Evolutionary conservation across 2,888 invertebrate species (phyloP).

Genomic region (Pristionchus maxplancki): DNA sequence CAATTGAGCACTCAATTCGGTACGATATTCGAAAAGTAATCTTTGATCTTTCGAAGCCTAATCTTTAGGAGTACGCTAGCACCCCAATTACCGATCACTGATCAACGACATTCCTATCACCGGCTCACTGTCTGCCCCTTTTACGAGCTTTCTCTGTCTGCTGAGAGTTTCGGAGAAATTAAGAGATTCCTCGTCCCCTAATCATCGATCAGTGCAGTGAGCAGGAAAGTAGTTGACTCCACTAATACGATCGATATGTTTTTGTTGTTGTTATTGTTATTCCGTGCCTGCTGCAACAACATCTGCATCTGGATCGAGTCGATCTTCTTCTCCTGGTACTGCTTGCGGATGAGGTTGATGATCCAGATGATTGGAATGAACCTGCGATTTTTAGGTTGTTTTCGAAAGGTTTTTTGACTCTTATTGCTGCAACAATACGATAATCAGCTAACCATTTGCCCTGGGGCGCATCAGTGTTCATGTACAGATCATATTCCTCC

Average conservation of each 20-base stretch:
- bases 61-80: too few relatives aligned
- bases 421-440: too few relatives aligned
- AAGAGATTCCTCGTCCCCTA: not conserved
- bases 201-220: not conserved
- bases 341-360: conserved; percentile 78
- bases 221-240: not conserved
- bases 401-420: too few relatives aligned
- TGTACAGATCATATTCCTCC: conserved; percentile 79
- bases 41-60: too few relatives aligned
- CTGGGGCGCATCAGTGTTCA: conserved; percentile 79
- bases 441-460: conserved; percentile 78
- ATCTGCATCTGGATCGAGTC: conserved; percentile 78
- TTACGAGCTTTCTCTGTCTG: too few relatives aligned
- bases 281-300: conserved; percentile 78
- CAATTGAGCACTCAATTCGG: too few relatives aligned
- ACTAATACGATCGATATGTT: not conserved
- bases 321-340: conserved; percentile 76
- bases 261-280: too few relatives aligned
- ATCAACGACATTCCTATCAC: not conserved
- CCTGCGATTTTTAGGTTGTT: too few relatives aligned
- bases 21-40: too few relatives aligned
- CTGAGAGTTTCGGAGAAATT: too few relatives aligned
- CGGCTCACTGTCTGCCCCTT: too few relatives aligned
- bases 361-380: conserved; percentile 81
- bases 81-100: not conserved